Conservation (phyloP, 2,888 invertebrate species). For the Pachycephus smyrnensis region DNA sequence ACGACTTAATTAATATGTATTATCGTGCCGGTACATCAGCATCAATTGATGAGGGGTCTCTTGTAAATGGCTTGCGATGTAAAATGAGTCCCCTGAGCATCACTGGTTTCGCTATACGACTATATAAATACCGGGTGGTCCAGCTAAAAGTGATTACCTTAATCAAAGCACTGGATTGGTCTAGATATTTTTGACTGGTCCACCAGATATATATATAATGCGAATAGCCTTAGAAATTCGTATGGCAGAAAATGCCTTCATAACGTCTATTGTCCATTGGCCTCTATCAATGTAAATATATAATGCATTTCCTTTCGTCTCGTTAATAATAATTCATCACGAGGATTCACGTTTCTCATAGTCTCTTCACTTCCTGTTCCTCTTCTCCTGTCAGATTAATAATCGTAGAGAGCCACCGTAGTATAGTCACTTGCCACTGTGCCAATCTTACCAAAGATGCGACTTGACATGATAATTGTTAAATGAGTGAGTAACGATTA, state of each 20-base stretch:
- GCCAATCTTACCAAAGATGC: background rate
- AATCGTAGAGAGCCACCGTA: background rate
- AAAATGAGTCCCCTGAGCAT: background rate
- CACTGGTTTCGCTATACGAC: background rate
- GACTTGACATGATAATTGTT: background rate
- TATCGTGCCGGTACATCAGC: background rate
- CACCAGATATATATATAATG: background rate
- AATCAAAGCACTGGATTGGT: no score
- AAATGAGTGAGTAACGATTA: background rate
- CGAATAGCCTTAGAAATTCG: slow-evolving; percentile 45
- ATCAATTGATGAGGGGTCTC: background rate
- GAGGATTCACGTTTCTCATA: background rate
- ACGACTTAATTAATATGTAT: background rate
- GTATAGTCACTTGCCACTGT: background rate
- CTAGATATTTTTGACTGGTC: background rate
- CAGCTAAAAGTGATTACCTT: background rate
- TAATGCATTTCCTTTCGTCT: background rate
- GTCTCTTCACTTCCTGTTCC: background rate
- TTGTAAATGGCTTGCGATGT: background rate
- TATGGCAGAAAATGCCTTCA: slow-evolving; percentile 49
- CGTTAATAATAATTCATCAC: background rate
- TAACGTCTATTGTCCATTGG: background rate
- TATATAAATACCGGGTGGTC: background rate
- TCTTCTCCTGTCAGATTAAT: background rate
- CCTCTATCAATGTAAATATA: background rate